Percentiles rank a stretch among this genome's conserved stretches.
Evolutionary conservation across 2,888 invertebrate species (phyloP).

Genomic region (Luperina nickerlii): DNA sequence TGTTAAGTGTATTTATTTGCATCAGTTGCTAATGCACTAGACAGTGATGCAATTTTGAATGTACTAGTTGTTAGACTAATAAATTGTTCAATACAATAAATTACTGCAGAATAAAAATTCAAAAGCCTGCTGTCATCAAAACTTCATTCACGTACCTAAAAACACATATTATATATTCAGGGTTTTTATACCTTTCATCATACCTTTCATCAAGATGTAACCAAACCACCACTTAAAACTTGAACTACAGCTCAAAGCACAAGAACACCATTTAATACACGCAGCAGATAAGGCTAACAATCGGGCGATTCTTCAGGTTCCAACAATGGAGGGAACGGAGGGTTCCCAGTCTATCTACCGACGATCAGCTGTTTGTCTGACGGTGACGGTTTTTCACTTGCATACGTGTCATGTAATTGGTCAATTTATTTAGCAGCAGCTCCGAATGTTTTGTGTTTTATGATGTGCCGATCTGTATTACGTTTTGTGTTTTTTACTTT

Average conservation of each 20-base stretch:
- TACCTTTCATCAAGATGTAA: constrained; percentile 48
- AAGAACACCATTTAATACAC: constrained; percentile 40
- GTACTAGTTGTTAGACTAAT: background rate
- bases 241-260: constrained; percentile 32
- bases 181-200: constrained; percentile 28
- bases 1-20: constrained; percentile 11
- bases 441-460: constrained; percentile 40
- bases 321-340: constrained; percentile 57
- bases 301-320: constrained; percentile 58
- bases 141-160: background rate
- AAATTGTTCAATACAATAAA: background rate
- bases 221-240: constrained; percentile 46
- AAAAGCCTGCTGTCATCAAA: background rate
- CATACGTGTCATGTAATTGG: constrained; percentile 61
- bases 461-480: constrained; percentile 30
- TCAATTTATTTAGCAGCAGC: constrained; percentile 60
- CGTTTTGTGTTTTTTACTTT: background rate
- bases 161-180: background rate
- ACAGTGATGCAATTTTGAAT: background rate
- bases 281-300: constrained; percentile 64
- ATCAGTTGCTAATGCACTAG: constrained; percentile 12
- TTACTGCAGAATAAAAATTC: background rate
- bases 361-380: constrained; percentile 60
- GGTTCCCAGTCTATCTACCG: constrained; percentile 67
- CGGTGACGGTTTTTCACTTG: constrained; percentile 62